Evolutionary conservation across 2,888 invertebrate species (phyloP).

Genomic region (Augiades crinisus): DNA sequence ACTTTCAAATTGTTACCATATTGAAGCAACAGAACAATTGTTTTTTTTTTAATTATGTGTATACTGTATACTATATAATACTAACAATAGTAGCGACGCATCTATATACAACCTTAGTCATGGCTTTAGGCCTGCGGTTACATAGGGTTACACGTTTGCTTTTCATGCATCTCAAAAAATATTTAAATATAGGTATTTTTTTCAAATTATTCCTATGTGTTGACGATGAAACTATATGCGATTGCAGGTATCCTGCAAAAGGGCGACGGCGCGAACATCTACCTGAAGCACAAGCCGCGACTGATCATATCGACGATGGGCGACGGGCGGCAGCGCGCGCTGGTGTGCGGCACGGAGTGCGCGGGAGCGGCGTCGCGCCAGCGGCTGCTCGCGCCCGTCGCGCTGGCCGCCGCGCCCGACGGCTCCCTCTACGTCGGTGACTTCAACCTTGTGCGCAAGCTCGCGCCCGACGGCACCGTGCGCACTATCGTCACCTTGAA

Average conservation of each 20-base stretch:
- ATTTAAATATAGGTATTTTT: no score
- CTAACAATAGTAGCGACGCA: no score
- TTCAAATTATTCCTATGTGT: no score
- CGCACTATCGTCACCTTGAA: conserved; percentile 90
- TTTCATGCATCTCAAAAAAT: no score
- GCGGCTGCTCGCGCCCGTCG: conserved; percentile 94
- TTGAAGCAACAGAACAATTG: no score
- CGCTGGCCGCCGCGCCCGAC: conserved; percentile 94
- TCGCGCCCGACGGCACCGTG: conserved; percentile 92
- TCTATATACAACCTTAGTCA: no score
- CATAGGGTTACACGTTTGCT: no score
- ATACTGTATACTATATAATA: no score
- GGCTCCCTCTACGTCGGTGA: conserved; percentile 98
- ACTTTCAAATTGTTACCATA: no score
- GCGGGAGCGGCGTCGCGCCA: conserved; percentile 90
- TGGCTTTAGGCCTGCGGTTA: no score
- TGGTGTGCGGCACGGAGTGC: conserved; percentile 90
- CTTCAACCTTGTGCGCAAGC: conserved; percentile 95
- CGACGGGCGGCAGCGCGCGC: conserved; percentile 92
- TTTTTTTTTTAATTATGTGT: no score
- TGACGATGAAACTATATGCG: no score
- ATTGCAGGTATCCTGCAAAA: conserved; percentile 94
- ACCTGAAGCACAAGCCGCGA: conserved; percentile 95
- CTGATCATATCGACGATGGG: conserved; percentile 96
- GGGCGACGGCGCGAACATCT: conserved; percentile 98